Conservation (phyloP, 2,113 vertebrate genomes). For the Pseudopipra pipra region DNA sequence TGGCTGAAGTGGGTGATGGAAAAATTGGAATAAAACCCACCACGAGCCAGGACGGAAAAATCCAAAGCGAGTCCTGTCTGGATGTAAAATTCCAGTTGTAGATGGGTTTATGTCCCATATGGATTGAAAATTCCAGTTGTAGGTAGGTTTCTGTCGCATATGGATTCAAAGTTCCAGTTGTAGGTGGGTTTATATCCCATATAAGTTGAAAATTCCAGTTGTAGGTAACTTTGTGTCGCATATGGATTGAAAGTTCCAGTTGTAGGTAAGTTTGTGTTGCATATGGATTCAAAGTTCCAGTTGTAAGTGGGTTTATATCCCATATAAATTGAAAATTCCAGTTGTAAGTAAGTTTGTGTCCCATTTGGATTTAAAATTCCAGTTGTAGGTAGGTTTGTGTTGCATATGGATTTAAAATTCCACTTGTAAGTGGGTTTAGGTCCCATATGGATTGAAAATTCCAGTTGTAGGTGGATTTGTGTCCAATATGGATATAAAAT, state of each 20-base stretch:
- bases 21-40: rapidly evolving
- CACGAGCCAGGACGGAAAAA: neutral
- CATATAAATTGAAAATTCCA: neutral
- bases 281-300: too few species aligned
- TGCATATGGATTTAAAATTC: too few species aligned
- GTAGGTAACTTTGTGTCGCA: too few species aligned
- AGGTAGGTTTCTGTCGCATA: too few species aligned
- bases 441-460: neutral
- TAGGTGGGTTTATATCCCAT: neutral
- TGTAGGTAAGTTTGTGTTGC: too few species aligned
- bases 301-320: too few species aligned
- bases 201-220: neutral
- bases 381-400: too few species aligned
- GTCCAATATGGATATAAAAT: neutral
- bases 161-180: neutral
- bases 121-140: neutral
- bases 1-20: rapidly evolving
- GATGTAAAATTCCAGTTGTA: neutral
- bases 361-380: too few species aligned
- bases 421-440: neutral
- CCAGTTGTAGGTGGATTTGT: too few species aligned
- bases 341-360: too few species aligned
- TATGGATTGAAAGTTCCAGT: too few species aligned
- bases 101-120: neutral
- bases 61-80: neutral